Percentiles rank a stretch among this genome's conserved stretches.
phyloP scores from a whole-genome alignment of 1,140 invertebrate species.

The Anastrepha obliqua region DNA sequence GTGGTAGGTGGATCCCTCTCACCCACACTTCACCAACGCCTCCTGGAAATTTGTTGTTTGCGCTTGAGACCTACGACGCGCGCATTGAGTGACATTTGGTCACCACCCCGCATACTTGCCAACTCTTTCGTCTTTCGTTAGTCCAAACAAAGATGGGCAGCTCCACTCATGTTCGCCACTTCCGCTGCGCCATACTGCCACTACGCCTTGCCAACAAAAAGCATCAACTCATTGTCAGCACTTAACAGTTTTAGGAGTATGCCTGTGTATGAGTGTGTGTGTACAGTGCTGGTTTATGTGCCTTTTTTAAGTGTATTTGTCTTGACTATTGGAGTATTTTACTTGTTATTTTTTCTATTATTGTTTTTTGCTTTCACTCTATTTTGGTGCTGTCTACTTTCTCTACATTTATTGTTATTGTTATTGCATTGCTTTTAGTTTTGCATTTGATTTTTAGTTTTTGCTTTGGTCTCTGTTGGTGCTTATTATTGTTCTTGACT shows the following conservation, averaged over 20 bases:
- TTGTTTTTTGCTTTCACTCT: background rate
- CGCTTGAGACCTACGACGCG: conserved; percentile 28
- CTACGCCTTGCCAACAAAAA: background rate
- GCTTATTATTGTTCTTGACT: conserved; percentile 12
- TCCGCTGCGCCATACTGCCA: conserved; percentile 2
- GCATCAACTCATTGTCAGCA: background rate
- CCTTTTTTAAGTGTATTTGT: conserved; percentile 9
- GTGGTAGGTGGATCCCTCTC: background rate
- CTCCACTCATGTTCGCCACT: background rate
- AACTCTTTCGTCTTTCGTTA: background rate
- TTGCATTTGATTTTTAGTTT: conserved; percentile 7
- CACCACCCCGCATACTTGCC: background rate
- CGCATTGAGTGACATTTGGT: background rate
- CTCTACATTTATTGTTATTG: conserved; percentile 15
- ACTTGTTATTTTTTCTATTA: background rate
- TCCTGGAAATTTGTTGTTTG: background rate
- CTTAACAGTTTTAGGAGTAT: background rate
- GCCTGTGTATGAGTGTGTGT: background rate
- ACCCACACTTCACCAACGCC: background rate
- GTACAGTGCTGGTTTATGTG: background rate
- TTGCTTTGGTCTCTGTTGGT: background rate
- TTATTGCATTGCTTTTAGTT: conserved; percentile 14
- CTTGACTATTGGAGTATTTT: conserved; percentile 29
- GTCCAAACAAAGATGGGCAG: background rate
- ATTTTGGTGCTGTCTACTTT: background rate